phyloP scores from a whole-genome alignment of 2,888 invertebrate genomes.

The Stictocephala bisonia region DNA sequence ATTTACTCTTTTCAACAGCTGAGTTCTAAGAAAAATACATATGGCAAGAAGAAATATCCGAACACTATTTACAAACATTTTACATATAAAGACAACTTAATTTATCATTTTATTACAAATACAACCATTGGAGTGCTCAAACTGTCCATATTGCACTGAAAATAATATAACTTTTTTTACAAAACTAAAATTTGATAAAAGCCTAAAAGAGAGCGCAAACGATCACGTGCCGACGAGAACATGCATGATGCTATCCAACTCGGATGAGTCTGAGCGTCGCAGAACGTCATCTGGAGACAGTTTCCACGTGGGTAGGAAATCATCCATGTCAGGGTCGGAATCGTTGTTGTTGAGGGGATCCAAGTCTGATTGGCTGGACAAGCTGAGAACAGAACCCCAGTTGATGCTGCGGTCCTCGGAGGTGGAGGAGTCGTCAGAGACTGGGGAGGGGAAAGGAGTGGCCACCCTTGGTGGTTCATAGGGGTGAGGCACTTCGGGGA shows the following conservation, averaged over 20 bases:
- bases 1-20: background rate
- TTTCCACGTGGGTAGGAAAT: slow-evolving; percentile 68
- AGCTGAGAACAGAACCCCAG: slow-evolving; percentile 91
- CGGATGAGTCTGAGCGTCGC: slow-evolving; percentile 62
- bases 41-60: slow-evolving; percentile 31
- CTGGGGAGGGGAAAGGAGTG: slow-evolving; percentile 73
- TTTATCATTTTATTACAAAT: slow-evolving; percentile 34
- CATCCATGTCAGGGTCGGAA: slow-evolving; percentile 69
- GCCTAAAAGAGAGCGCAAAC: slow-evolving; percentile 27
- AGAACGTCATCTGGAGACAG: slow-evolving; percentile 69
- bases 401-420: slow-evolving; percentile 80
- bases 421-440: slow-evolving; percentile 61
- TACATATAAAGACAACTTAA: slow-evolving; percentile 35
- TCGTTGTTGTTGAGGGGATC: slow-evolving; percentile 86
- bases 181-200: slow-evolving; percentile 25
- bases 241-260: slow-evolving; percentile 69
- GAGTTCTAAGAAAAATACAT: slow-evolving; percentile 9
- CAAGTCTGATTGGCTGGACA: slow-evolving; percentile 86
- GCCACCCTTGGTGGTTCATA: slow-evolving; percentile 62
- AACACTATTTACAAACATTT: slow-evolving; percentile 25
- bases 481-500: slow-evolving; percentile 58
- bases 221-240: slow-evolving; percentile 69
- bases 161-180: slow-evolving; percentile 9
- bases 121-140: slow-evolving; percentile 44
- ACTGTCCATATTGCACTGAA: slow-evolving; percentile 42